Evolutionary conservation across 1,140 invertebrate species (phyloP), one percentile per base, ranked within the genome.

Genomic region (Scaptomyza hsui): DNA sequence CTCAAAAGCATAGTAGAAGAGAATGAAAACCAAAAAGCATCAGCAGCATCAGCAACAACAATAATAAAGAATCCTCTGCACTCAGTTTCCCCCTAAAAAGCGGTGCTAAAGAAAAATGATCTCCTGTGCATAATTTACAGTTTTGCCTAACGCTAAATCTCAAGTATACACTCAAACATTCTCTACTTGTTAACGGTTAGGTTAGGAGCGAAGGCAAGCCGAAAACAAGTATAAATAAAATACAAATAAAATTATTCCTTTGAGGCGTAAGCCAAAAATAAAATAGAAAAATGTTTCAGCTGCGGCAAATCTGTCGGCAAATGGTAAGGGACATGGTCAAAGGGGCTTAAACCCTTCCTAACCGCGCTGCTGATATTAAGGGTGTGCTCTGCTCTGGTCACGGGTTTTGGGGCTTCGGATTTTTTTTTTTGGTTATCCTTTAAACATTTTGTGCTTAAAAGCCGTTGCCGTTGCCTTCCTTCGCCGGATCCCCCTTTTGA

Each of bases 101-200:
- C 37, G 63, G 44, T 55, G 19, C 24, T 42, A 68, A 78, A 88
- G 78, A 78, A 88, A 88, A 88, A 88, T 88, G 78, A 88, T 88
- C 82, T 88, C 82, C 80, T 78, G 82, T 88, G 82, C 82, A 88
- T 88, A 88, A 88, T 88, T 88, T 88, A 88, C 82, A 82, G 82
- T 82, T 78, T 82, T 65, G 82, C 78, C 82, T 82, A 72, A 75
- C 75, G 71, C 67, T 75, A 72, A 88, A 88, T 88, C 82, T 88
- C 82, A 82, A 78, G 82, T 70, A 88, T 75, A 88, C 75, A 82
- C 83, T 88, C 82, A 88, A 82, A 78, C 82, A 82, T 82, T 88
- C 82, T 88, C 78, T 82, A 88, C 82, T 88, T 88, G 78, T 73
- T 88, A 82, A 88, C 57, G 82, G 82, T 72, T 78, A 53, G n/a